A percentile compares a stretch with the other conserved stretches of the same genome.
These are phyloP conservation scores for Azorinus chamasolen DNA, from an alignment of 2,888 invertebrate species.

Conservation along the genomic window DNA sequence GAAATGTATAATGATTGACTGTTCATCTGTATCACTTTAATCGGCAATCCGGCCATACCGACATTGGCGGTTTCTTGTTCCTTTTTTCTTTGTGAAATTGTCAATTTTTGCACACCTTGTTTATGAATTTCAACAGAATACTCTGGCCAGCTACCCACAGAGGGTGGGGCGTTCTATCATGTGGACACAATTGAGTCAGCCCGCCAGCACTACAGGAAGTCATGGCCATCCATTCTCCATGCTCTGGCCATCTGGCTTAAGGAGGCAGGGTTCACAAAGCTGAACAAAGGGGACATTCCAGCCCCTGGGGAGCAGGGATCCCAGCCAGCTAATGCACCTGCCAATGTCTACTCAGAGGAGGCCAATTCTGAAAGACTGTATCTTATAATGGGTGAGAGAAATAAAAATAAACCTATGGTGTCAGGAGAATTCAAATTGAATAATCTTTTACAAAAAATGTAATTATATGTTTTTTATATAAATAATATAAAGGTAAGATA, in stretches of 20 bases:
- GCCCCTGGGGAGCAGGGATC: conserved; percentile 42
- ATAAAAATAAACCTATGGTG: no score
- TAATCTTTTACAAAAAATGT: no score
- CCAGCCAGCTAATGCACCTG: conserved; percentile 80
- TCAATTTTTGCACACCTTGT: no score
- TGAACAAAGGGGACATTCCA: conserved; percentile 64
- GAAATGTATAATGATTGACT: no score
- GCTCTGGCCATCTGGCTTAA: conserved; percentile 96
- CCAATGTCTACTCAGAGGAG: conserved; percentile 87
- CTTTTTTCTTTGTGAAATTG: no score
- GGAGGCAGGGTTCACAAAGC: conserved; percentile 89
- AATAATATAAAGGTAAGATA: no score
- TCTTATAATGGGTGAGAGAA: conserved; percentile 93
- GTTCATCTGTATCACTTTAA: no score
- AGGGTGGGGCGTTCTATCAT: conserved; percentile 98
- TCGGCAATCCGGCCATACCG: no score
- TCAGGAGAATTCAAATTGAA: no score
- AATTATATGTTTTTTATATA: no score
- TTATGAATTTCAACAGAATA: no score
- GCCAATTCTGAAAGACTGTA: conserved; percentile 91
- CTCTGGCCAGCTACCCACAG: conserved; percentile 92
- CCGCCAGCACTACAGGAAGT: conserved; percentile 95
- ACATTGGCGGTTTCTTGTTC: no score
- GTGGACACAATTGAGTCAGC: conserved; percentile 98
- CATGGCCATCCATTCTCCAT: conserved; percentile 98